Percentiles rank a stretch among this genome's conserved stretches.
These are phyloP conservation scores for Drosophila bunnanda DNA, from an alignment of 2,888 invertebrate species.

Conservation along the genomic window DNA sequence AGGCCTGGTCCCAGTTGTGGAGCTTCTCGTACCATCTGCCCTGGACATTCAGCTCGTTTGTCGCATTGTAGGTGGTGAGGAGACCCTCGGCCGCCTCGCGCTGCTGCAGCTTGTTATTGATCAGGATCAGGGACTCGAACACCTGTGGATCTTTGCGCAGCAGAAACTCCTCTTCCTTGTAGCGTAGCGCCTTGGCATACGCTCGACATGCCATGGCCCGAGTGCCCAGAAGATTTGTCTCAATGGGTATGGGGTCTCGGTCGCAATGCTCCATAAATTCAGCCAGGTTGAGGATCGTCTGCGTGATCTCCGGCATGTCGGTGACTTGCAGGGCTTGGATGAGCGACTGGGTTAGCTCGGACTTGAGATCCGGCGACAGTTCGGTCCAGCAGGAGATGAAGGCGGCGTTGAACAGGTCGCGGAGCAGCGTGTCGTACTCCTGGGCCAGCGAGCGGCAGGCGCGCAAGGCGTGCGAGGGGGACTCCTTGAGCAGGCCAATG, in stretches of 20 bases:
- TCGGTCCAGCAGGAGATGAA: slow-evolving; percentile 99
- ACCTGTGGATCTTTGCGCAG: slow-evolving; percentile 93
- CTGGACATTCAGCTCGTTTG: slow-evolving; percentile 87
- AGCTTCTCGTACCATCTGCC: slow-evolving; percentile 99
- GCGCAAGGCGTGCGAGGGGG: slow-evolving; percentile 96
- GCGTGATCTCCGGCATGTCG: slow-evolving; percentile 97
- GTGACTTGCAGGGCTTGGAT: slow-evolving; percentile 96
- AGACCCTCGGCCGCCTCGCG: slow-evolving; percentile 98
- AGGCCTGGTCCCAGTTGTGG: slow-evolving; percentile 99
- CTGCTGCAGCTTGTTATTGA: slow-evolving; percentile 99
- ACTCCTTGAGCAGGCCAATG: slow-evolving; percentile 96
- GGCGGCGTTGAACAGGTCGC: slow-evolving; percentile 98
- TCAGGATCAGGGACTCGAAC: slow-evolving; percentile 96
- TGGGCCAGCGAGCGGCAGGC: slow-evolving; percentile 97
- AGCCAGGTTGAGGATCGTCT: slow-evolving; percentile 97
- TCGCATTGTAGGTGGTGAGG: slow-evolving; percentile 91
- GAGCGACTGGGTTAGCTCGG: slow-evolving; percentile 93
- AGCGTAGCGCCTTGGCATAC: slow-evolving; percentile 88
- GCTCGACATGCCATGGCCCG: slow-evolving; percentile 97
- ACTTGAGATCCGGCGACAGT: slow-evolving; percentile 90
- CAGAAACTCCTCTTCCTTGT: slow-evolving; percentile 96
- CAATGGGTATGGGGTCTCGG: slow-evolving; percentile 95
- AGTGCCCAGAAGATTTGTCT: slow-evolving; percentile 94
- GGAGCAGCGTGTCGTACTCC: slow-evolving; percentile 96
- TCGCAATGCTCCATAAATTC: slow-evolving; percentile 99